Percentiles rank a stretch among this genome's conserved stretches.
These are phyloP conservation scores for Sebastolobus altivelis DNA, from an alignment of 2,797 vertebrate species.

Conservation along the genomic window DNA sequence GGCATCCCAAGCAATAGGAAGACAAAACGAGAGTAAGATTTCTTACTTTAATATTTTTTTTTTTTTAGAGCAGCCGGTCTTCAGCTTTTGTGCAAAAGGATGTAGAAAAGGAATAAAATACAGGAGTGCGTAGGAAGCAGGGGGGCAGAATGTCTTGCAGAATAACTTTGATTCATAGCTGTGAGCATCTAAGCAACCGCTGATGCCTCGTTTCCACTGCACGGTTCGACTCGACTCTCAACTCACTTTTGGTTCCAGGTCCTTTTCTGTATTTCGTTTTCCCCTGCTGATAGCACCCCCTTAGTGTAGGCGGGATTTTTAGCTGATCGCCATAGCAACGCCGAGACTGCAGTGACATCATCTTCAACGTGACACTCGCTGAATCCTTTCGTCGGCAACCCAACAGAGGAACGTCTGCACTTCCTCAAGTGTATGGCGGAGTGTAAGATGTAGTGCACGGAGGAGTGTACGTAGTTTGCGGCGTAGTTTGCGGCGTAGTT, in stretches of 20 bases:
- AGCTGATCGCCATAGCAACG: too few species aligned
- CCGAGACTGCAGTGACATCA: background rate
- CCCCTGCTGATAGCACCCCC: background rate
- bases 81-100: slow-evolving; percentile 11
- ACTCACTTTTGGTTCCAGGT: background rate
- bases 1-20: slow-evolving; percentile 31
- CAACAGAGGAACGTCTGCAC: background rate
- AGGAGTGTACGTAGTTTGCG: background rate
- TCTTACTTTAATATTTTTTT: background rate
- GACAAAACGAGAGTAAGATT: slow-evolving; percentile 20
- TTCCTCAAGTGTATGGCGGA: background rate
- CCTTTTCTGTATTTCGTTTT: background rate
- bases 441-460: too few species aligned
- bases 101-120: background rate
- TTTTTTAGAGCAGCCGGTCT: slow-evolving; percentile 14
- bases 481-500: background rate
- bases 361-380: background rate
- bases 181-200: slow-evolving; percentile 24
- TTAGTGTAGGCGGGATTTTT: background rate
- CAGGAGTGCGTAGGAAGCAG: slow-evolving; percentile 24
- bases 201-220: background rate
- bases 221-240: background rate
- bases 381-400: background rate
- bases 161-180: slow-evolving; percentile 44
- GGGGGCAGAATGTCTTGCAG: background rate